Base-by-base conservation (phyloP, 2,888 invertebrate genomes). In the Dendrolimus houi region DNA sequence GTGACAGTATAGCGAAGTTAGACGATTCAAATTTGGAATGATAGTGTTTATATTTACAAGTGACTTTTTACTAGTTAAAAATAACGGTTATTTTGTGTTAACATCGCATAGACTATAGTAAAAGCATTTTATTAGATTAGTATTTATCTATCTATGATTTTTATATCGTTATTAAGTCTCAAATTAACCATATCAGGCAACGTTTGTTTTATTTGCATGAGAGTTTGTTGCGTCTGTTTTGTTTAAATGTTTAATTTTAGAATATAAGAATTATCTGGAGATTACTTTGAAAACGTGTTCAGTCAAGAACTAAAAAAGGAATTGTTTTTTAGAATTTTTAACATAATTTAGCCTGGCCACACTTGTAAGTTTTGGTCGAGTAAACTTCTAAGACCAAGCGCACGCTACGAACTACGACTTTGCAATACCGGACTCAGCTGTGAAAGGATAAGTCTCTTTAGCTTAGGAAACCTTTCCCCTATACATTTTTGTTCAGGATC, bases 71-170 rank as follows among this genome's bases (percentile, higher is more conserved):
- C 47, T 47, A 47, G 9, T 47, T 47, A 47, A 47, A 14, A 62
- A 64, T 57, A 58, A 62, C 56, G 60, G 58, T 56, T 59, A 58
- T 59, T 56, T 69, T 69, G 69, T 71, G 71, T 76, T 76, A 73
- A 71, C 71, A 71, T 79, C 74, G 73, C 71, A 70, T 77, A 79
- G 76, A 79, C 75, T 87, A 47, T 47, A 87, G 79, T 81, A 78
- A 70, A 77, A 74, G 86, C 86, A 87, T 87, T 88, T 87, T 79
- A 73, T 66, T 81, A 84, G 77, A 55, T 62, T 76, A 74, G 70
- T 75, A 74, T 73, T 68, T 77, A 75, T 73, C 65, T 74, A 78
- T 71, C 69, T 71, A 71, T 70, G 66, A 66, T 64, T 63, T 68
- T 61, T 69, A 61, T 65, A 62, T 65, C 65, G 67, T 69, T 66